A percentile compares a stretch with the other conserved stretches of the same genome.
These are phyloP conservation scores for Platysteira castanea DNA, from an alignment of 2,113 vertebrate genomes.

Conservation along the genomic window DNA sequence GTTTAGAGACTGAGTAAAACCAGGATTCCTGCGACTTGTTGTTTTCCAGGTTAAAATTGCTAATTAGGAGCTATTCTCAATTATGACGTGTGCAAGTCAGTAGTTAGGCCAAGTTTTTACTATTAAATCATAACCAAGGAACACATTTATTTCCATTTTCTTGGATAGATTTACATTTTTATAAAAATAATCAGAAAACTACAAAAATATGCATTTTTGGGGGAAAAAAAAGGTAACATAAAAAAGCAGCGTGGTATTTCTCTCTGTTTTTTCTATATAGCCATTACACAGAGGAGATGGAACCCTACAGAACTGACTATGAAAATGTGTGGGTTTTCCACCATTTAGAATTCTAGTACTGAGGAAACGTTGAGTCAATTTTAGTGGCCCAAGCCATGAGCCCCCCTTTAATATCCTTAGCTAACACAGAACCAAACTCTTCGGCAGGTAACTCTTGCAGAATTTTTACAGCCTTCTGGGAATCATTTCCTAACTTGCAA, in stretches of 20 bases:
- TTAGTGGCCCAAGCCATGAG: constrained; percentile 89
- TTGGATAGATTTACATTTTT: background rate
- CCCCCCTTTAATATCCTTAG: constrained; percentile 87
- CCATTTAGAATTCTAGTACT: constrained; percentile 74
- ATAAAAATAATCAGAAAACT: background rate
- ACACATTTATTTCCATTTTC: background rate
- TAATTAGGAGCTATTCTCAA: background rate
- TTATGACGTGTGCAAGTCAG: background rate
- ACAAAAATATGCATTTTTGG: background rate
- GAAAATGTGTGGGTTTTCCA: fast-evolving
- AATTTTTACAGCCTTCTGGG: constrained; percentile 90
- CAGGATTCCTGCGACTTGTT: background rate
- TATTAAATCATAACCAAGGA: background rate
- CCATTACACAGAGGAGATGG: background rate
- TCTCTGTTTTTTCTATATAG: background rate
- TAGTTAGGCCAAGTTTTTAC: background rate
- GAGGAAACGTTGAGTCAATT: constrained; percentile 85
- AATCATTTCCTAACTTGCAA: constrained; percentile 94
- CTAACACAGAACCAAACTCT: constrained; percentile 64
- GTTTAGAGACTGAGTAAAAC: background rate
- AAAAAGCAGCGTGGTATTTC: background rate
- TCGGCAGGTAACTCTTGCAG: constrained; percentile 77
- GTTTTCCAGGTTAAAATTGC: background rate
- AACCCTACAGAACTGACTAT: background rate
- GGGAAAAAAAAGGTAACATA: background rate